These are phyloP conservation scores for Argopecten irradians DNA, from an alignment of 1,140 invertebrate species.

Conservation along the genomic window DNA sequence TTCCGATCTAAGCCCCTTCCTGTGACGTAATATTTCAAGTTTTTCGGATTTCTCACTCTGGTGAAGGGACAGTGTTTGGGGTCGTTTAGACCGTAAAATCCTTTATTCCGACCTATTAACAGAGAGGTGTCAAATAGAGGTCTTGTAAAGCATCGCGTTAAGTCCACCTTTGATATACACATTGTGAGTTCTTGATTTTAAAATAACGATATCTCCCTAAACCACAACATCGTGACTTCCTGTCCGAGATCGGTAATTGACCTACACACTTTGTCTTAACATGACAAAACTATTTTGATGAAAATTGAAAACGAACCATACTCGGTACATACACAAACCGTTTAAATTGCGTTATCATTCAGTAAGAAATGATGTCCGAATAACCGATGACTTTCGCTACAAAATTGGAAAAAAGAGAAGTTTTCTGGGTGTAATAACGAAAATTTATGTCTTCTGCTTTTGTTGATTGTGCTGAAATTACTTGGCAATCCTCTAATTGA, in stretches of 20 bases:
- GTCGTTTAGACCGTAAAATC: not conserved
- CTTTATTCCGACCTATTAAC: not conserved
- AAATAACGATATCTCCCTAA: not conserved
- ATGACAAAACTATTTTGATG: too few species aligned
- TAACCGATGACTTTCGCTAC: too few species aligned
- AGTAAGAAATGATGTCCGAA: too few species aligned
- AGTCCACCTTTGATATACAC: not conserved
- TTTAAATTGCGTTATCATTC: too few species aligned
- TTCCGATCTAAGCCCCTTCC: not conserved
- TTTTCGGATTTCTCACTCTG: not conserved
- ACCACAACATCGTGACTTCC: not conserved
- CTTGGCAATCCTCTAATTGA: too few species aligned
- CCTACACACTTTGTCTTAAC: not conserved
- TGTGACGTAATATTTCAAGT: constrained; percentile 3
- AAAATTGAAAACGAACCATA: too few species aligned
- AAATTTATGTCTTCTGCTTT: too few species aligned
- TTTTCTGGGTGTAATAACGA: too few species aligned
- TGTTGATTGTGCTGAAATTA: too few species aligned
- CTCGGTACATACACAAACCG: too few species aligned
- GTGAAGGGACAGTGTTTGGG: not conserved
- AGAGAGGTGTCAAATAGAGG: not conserved
- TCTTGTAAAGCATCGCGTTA: not conserved
- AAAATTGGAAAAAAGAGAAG: too few species aligned
- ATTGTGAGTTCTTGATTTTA: not conserved
- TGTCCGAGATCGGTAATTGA: not conserved